Evolutionary conservation across 1,140 invertebrate genomes (phyloP), one percentile per base, ranked within the genome.

Genomic region (Drosophila lacertosa): DNA sequence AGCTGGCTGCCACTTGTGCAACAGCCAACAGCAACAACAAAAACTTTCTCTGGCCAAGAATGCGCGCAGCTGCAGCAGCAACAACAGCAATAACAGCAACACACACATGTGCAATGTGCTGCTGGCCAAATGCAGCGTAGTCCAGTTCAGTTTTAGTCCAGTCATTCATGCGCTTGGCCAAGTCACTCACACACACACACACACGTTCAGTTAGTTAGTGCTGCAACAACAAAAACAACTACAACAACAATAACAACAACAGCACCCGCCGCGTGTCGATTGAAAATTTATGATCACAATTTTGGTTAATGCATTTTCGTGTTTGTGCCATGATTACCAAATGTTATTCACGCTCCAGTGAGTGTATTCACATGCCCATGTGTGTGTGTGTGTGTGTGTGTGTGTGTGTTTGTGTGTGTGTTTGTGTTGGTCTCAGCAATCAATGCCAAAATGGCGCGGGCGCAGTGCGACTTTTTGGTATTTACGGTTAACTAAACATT

Each of bases 231-330:
- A 64, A 81, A 73, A 81, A 82, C 81, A 86, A 57, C 65, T 62
- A 81, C 77, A 81, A 82, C 81, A 86, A 57, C 65, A 64, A 81
- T n/a, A n/a, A n/a, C n/a, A n/a, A 57, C 65, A 64, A 81, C 77
- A 81, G 81, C 81, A 86, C 81, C 82, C 82, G 82, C 82, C 82
- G 82, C 83, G 82, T 82, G 82, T 88, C 82, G 82, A 88, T 88
- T 88, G 77, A 88, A 88, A 88, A 88, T 88, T 88, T 88, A 88
- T 88, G 82, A 88, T 89, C 82, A 88, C 82, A 88, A 88, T 88
- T 88, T 88, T 88, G 83, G 82, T 88, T 88, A 88, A 88, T 88
- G 82, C 82, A 88, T 88, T 88, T 88, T 88, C 82, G 82, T 88
- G 82, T 88, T 88, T 88, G 82, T 88, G 82, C 77, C 82, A 88